Evolutionary conservation across 2,888 invertebrate genomes (phyloP).

Genomic region (Drosophila seclusa): DNA sequence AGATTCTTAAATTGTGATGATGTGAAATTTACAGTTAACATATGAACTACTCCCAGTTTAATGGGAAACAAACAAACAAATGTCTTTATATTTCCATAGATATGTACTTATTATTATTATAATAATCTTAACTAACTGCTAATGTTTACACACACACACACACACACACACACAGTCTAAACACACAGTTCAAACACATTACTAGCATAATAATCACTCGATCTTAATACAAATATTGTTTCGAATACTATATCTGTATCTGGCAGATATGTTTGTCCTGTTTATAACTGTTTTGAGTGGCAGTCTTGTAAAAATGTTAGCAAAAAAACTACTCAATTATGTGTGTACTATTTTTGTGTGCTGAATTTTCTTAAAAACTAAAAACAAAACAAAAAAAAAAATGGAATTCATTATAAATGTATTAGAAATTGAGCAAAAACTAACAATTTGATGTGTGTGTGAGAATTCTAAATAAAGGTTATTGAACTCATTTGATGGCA

Average conservation of each 20-base stretch:
- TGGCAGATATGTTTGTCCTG: slow-evolving; percentile 43
- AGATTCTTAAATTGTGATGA: slow-evolving; percentile 84
- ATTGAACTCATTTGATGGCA: slow-evolving; percentile 22
- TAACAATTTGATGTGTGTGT: slow-evolving; percentile 47
- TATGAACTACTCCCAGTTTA: slow-evolving; percentile 84
- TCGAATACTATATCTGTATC: slow-evolving; percentile 29
- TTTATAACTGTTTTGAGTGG: slow-evolving; percentile 35
- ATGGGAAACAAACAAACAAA: slow-evolving; percentile 82
- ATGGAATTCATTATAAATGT: slow-evolving; percentile 56
- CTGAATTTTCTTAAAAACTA: slow-evolving; percentile 48
- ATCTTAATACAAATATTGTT: slow-evolving; percentile 28
- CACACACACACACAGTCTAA: slow-evolving; percentile 7
- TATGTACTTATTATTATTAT: slow-evolving; percentile 59
- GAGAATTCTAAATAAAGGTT: slow-evolving; percentile 58
- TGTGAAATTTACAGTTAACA: slow-evolving; percentile 86
- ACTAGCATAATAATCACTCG: slow-evolving; percentile 19
- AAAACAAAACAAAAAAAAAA: not conserved
- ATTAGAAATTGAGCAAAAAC: slow-evolving; percentile 52
- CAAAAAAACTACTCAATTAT: slow-evolving; percentile 40
- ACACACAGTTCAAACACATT: slow-evolving; percentile 23
- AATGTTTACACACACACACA: slow-evolving; percentile 42
- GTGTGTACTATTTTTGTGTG: slow-evolving; percentile 55
- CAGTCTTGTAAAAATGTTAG: slow-evolving; percentile 13
- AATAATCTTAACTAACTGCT: slow-evolving; percentile 62
- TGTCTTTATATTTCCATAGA: slow-evolving; percentile 78